A percentile compares a stretch with the other conserved stretches of the same genome.
These are phyloP conservation scores for Neoniphon sammara DNA, from an alignment of 2,797 vertebrate genomes.

Conservation along the genomic window DNA sequence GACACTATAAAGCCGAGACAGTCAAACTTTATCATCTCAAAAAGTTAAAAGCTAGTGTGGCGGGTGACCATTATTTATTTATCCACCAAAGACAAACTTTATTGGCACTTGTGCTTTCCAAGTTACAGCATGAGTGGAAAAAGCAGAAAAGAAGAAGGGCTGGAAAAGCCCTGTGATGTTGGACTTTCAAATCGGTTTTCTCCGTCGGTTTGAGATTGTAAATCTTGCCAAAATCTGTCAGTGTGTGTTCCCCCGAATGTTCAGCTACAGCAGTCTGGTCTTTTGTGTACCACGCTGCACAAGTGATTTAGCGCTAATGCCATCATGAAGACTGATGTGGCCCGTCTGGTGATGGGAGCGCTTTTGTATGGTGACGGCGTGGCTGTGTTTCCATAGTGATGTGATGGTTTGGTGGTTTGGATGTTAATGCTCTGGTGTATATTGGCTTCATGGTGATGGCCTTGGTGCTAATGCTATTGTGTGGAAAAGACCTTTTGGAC, in stretches of 20 bases:
- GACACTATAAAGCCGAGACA: too few species aligned
- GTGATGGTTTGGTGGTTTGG: slow-evolving; percentile 40
- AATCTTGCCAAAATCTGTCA: slow-evolving; percentile 22
- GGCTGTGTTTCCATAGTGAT: neutral
- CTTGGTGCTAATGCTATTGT: slow-evolving; percentile 62
- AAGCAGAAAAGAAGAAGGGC: too few species aligned
- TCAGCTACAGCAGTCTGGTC: slow-evolving; percentile 26
- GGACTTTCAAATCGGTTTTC: too few species aligned
- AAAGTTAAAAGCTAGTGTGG: too few species aligned
- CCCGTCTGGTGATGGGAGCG: slow-evolving; percentile 42
- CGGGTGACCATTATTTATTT: too few species aligned
- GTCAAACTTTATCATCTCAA: too few species aligned
- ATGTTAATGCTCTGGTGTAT: slow-evolving; percentile 65
- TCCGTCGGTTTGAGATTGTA: neutral
- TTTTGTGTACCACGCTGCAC: slow-evolving; percentile 31
- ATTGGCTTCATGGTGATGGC: slow-evolving; percentile 56
- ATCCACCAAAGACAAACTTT: too few species aligned
- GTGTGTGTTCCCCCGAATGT: slow-evolving; percentile 13
- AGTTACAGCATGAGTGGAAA: neutral
- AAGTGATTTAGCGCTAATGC: slow-evolving; percentile 49
- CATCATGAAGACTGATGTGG: slow-evolving; percentile 6
- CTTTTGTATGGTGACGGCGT: slow-evolving; percentile 24
- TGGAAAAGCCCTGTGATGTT: neutral
- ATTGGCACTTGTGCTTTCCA: too few species aligned
- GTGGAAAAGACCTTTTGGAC: slow-evolving; percentile 60